phyloP scores from a whole-genome alignment of 2,113 vertebrate species.

The Heterotis niloticus region DNA sequence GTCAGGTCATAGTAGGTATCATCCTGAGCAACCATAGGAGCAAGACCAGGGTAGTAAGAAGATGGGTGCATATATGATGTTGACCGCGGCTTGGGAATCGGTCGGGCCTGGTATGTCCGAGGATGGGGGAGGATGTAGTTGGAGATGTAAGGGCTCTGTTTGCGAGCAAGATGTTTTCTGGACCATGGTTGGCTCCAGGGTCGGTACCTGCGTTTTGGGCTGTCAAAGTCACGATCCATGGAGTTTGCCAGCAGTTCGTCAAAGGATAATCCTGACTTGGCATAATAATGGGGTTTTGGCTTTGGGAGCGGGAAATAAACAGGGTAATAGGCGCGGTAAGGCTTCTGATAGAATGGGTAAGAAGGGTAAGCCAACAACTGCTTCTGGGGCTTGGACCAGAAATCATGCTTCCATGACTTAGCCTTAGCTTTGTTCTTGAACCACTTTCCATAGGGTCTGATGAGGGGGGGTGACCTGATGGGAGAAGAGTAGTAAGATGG shows the following conservation, averaged over 20 bases:
- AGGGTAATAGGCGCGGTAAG: slow-evolving; percentile 73
- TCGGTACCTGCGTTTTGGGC: slow-evolving; percentile 59
- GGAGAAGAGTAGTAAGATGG: slow-evolving; percentile 62
- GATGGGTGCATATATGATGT: slow-evolving; percentile 58
- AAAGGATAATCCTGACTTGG: slow-evolving; percentile 65
- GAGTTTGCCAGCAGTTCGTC: slow-evolving; percentile 66
- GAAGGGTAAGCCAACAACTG: slow-evolving; percentile 73
- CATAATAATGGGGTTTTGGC: slow-evolving; percentile 63
- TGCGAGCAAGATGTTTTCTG: slow-evolving; percentile 49
- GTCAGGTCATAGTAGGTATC: slow-evolving; percentile 69
- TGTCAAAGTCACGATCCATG: slow-evolving; percentile 63
- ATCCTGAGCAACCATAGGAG: slow-evolving; percentile 41
- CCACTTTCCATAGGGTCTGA: slow-evolving; percentile 66
- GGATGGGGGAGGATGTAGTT: slow-evolving; percentile 83
- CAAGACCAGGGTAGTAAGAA: slow-evolving; percentile 63
- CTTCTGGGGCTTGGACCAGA: slow-evolving; percentile 69
- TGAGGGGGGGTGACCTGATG: slow-evolving; percentile 53
- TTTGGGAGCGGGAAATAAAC: slow-evolving; percentile 71
- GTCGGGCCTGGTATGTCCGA: slow-evolving; percentile 73
- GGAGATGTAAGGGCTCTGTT: slow-evolving; percentile 66
- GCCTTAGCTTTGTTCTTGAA: slow-evolving; percentile 66
- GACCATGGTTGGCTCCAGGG: slow-evolving; percentile 53
- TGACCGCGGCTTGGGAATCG: slow-evolving; percentile 64
- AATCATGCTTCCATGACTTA: slow-evolving; percentile 64
- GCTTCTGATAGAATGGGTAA: slow-evolving; percentile 74